Evolutionary conservation across 92 coral and sea anemone genomes (phyloP), one percentile per base, ranked within the genome.

Genomic region (Zoanthus sociatus): DNA sequence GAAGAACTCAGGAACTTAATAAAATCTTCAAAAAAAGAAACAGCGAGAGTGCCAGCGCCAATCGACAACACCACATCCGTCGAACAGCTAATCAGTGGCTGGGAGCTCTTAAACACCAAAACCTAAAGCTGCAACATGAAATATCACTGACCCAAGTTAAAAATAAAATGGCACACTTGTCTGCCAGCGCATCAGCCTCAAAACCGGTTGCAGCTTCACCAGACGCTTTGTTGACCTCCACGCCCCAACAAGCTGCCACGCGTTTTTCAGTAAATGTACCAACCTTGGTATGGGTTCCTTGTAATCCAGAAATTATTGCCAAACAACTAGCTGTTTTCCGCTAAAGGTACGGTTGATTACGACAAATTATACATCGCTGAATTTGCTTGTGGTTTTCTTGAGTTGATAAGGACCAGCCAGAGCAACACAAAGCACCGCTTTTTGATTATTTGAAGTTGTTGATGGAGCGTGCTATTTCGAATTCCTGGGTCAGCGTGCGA

Each of bases 311-410:
- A 90, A 90, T 21, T 86, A 3, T 73, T 87, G 11, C 93, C 88
- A 26, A 73, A 90, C 50, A 76, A 90, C 69, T 87, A 53, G 44
- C 82, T 87, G 50, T 87, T 73, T 20, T 88, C 88, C 9, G 61
- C 88, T 9, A 82, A 90, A 90, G 93, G 93, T 90, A 87, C 77
- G 76, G 60, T 79, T 26, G 83, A 73, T 42, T 90, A 82, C 42
- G 86, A 90, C 71, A 61, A 73, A 9, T 77, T 90, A 53, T 88
- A 82, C 13, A 69, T 90, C 64, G 73, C 93, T 15, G 86, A 90
- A 31, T 90, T 90, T 61, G 91, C 87, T 15, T 70, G 88, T 51
- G 91, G 91, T n/a, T 87, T 87, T 17, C 15, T 87, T 42, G 88
- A 79, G 60, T 86, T 54, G 47, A 37, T 70, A 13, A 87, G 79